Conservation (phyloP, 2,888 invertebrate genomes). For the Bursaphelenchus okinawaensis region DNA sequence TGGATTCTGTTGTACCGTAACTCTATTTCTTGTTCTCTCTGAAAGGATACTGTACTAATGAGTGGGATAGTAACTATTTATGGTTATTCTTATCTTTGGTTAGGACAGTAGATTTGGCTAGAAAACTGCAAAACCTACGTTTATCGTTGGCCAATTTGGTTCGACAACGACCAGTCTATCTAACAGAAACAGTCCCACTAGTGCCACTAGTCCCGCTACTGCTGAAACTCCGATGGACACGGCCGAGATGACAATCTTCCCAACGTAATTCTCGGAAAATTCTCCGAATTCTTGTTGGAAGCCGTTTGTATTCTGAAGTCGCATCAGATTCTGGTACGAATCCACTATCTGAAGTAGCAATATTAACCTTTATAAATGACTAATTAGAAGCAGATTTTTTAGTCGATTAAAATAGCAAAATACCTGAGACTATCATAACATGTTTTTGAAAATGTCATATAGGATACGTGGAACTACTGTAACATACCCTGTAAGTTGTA, state of each 20-base stretch:
- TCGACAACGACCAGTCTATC: constrained; percentile 46
- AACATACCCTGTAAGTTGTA: constrained; percentile 49
- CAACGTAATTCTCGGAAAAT: constrained; percentile 43
- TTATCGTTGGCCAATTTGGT: constrained; percentile 40
- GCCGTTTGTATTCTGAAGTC: constrained; percentile 22
- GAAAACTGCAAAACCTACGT: constrained; percentile 26
- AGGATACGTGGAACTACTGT: no score
- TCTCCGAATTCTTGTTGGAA: constrained; percentile 42
- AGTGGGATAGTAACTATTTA: constrained; percentile 2
- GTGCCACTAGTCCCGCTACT: constrained; percentile 41
- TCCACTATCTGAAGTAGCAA: constrained; percentile 32
- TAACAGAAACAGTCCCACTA: constrained; percentile 43
- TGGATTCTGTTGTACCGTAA: constrained; percentile 33
- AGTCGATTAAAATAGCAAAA: no score
- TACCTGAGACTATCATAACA: no score
- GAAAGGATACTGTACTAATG: constrained; percentile 12
- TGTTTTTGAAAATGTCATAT: no score
- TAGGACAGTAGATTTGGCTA: background rate
- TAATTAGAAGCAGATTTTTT: constrained; percentile 10
- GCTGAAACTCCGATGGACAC: constrained; percentile 49
- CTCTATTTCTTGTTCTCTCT: constrained; percentile 47
- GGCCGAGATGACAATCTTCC: constrained; percentile 47
- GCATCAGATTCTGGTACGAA: constrained; percentile 25
- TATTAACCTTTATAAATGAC: no score
- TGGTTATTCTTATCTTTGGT: constrained; percentile 10